These are phyloP conservation scores for Podocnemis expansa DNA, from an alignment of 2,113 vertebrate species.

Conservation along the genomic window DNA sequence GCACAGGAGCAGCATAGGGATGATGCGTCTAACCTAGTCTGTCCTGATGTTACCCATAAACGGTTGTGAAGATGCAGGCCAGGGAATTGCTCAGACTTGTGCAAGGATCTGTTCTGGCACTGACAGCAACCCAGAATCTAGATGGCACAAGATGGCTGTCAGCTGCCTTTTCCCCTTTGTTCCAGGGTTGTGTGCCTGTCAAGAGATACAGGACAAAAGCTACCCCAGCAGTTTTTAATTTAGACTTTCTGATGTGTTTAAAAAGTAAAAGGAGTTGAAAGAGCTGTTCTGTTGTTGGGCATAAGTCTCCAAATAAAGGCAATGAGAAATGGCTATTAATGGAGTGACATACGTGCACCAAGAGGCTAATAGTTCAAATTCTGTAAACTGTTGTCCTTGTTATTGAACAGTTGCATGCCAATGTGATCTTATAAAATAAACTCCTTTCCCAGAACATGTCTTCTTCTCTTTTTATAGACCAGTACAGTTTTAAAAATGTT, in stretches of 20 bases:
- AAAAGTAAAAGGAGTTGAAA: background rate
- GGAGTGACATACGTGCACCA: fast-evolving
- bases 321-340: background rate
- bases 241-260: background rate
- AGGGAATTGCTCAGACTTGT: background rate
- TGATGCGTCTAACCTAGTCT: background rate
- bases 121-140: background rate
- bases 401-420: background rate
- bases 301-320: fast-evolving
- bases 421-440: background rate
- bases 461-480: background rate
- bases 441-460: background rate
- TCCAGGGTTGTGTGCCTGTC: background rate
- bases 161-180: background rate
- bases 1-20: background rate
- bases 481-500: background rate
- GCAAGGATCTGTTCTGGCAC: background rate
- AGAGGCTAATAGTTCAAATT: background rate
- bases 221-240: background rate
- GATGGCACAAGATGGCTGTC: background rate
- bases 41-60: background rate
- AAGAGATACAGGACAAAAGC: background rate
- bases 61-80: background rate
- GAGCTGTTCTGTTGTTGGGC: background rate
- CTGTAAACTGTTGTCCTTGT: background rate